Conservation (phyloP, 2,888 invertebrate species). For the Cistogaster globosa region DNA sequence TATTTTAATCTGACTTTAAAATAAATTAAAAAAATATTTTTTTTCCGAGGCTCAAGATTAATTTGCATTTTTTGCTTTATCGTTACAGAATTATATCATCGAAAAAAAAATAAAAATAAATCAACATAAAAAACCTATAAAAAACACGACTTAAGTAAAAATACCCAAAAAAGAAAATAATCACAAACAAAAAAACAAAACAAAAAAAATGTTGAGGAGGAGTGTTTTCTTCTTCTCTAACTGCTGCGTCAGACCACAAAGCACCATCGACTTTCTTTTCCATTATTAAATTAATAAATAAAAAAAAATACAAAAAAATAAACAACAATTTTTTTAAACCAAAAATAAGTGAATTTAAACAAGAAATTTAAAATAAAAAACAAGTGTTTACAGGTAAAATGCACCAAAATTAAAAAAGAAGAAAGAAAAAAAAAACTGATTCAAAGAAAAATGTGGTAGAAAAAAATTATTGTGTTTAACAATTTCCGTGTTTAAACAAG, state of each 20-base stretch:
- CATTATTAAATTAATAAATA: slow-evolving; percentile 21
- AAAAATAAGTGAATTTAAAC: slow-evolving; percentile 40
- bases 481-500: slow-evolving; percentile 64
- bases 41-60: slow-evolving; percentile 32
- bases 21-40: not conserved
- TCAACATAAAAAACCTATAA: slow-evolving; percentile 18
- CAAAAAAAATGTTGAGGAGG: slow-evolving; percentile 48
- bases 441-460: not conserved
- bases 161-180: slow-evolving; percentile 30
- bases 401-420: slow-evolving; percentile 9
- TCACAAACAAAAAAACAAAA: not conserved
- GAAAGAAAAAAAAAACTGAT: slow-evolving; percentile 8
- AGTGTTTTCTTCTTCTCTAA: slow-evolving; percentile 37
- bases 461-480: slow-evolving; percentile 22
- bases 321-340: not conserved
- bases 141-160: slow-evolving; percentile 37
- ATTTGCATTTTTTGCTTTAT: slow-evolving; percentile 43
- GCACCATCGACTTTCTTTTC: slow-evolving; percentile 63
- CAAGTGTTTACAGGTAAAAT: slow-evolving; percentile 46
- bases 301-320: slow-evolving; percentile 1
- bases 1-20: slow-evolving; percentile 22
- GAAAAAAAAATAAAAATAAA: too few relatives aligned
- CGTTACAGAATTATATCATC: slow-evolving; percentile 71
- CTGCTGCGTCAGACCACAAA: slow-evolving; percentile 41
- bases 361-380: slow-evolving; percentile 29